phyloP scores from a whole-genome alignment of 1,140 invertebrate species.

The Gryllus bimaculatus region DNA sequence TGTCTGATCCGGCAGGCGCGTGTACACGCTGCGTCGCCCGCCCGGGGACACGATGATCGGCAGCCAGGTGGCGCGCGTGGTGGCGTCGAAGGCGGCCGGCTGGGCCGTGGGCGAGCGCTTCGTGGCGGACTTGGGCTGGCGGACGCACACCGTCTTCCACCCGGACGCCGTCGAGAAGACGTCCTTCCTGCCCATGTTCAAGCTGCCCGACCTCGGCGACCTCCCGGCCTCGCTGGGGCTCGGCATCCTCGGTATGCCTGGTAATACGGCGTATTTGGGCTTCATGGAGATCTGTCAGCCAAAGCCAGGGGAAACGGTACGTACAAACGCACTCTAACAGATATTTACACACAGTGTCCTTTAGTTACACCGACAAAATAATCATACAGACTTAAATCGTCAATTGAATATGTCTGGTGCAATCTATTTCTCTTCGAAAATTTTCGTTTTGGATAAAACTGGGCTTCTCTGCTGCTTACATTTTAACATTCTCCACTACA shows the following conservation, averaged over 20 bases:
- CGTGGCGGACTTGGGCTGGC: constrained; percentile 43
- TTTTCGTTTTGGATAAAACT: too few species aligned
- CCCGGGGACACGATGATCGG: constrained; percentile 50
- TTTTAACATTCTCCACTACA: too few species aligned
- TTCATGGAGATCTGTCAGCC: constrained; percentile 55
- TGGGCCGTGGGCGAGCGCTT: constrained; percentile 39
- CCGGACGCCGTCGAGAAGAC: background rate
- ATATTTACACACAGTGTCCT: too few species aligned
- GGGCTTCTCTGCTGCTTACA: too few species aligned
- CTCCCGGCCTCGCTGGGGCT: constrained; percentile 32
- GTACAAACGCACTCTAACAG: constrained; percentile 24
- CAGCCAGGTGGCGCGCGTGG: constrained; percentile 43
- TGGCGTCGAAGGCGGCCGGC: constrained; percentile 38
- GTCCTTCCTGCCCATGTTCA: constrained; percentile 15
- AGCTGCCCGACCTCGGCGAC: constrained; percentile 30
- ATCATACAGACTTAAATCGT: too few species aligned
- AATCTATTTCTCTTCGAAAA: too few species aligned
- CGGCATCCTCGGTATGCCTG: constrained; percentile 36
- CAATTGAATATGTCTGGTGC: too few species aligned
- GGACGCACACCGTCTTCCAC: constrained; percentile 40
- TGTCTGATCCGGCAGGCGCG: background rate
- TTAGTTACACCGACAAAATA: too few species aligned
- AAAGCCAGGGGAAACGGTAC: constrained; percentile 53
- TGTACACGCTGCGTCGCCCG: constrained; percentile 29
- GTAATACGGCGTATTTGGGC: constrained; percentile 62